Conservation (phyloP, 2,797 vertebrate genomes). For the Enteromius radiatus region DNA sequence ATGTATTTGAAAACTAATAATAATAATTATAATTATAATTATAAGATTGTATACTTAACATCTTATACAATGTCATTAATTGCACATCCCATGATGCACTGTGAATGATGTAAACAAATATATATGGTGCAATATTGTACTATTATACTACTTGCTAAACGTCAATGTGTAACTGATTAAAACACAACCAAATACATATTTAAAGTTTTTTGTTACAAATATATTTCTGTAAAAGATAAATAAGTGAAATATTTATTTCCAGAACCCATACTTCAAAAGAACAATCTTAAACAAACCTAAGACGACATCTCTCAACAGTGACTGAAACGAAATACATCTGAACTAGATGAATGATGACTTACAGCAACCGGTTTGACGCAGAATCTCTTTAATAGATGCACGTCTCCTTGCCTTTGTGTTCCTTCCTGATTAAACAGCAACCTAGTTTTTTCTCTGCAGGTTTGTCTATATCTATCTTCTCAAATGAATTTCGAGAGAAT, state of each 20-base stretch:
- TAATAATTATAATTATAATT: not conserved
- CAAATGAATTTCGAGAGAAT: not conserved
- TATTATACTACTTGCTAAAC: not conserved
- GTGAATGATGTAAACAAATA: not conserved
- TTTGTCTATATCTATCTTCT: conserved; percentile 21
- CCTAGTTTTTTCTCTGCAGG: not conserved
- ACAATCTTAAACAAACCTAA: conserved; percentile 1
- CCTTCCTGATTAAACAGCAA: not conserved
- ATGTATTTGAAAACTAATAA: too few species aligned
- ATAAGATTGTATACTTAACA: not conserved
- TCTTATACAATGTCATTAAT: not conserved
- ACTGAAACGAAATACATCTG: not conserved
- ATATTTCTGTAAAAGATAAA: not conserved
- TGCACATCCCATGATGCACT: not conserved
- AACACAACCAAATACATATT: not conserved
- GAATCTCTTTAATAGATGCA: not conserved
- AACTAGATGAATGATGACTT: conserved; percentile 15
- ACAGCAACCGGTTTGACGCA: not conserved
- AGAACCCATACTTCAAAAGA: not conserved
- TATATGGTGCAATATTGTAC: not conserved
- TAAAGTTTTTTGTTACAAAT: not conserved
- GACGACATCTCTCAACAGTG: not conserved
- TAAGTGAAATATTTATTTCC: not conserved
- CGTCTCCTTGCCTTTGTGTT: not conserved
- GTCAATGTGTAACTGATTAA: not conserved